Conservation (phyloP, 2,888 invertebrate genomes). For the Mythimna lalbum region DNA sequence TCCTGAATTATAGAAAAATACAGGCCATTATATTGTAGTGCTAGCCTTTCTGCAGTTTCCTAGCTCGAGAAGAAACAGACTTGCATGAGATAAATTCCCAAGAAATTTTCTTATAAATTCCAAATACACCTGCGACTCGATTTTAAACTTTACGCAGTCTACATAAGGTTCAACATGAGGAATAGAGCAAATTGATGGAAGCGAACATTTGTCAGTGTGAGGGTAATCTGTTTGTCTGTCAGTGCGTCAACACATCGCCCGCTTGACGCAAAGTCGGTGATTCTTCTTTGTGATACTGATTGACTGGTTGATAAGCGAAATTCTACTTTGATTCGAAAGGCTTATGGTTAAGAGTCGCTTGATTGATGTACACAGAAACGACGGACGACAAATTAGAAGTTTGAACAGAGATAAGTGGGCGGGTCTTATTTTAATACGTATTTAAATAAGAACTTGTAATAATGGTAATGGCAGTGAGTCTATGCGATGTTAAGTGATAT, state of each 20-base stretch:
- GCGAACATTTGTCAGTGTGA: constrained; percentile 81
- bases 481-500: constrained; percentile 37
- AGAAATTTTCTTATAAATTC: constrained; percentile 46
- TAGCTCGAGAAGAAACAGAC: constrained; percentile 55
- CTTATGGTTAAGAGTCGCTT: constrained; percentile 76
- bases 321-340: constrained; percentile 76
- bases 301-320: constrained; percentile 84
- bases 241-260: constrained; percentile 80
- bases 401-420: constrained; percentile 67
- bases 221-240: constrained; percentile 85
- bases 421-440: constrained; percentile 61
- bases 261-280: constrained; percentile 78
- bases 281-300: constrained; percentile 84
- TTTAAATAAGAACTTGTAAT: constrained; percentile 62
- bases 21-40: constrained; percentile 43
- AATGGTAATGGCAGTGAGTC: constrained; percentile 52
- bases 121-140: constrained; percentile 35
- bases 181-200: constrained; percentile 61
- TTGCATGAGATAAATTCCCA: constrained; percentile 53
- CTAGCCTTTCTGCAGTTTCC: constrained; percentile 49
- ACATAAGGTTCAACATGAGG: constrained; percentile 66
- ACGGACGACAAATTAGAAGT: constrained; percentile 71
- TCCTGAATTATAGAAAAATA: constrained; percentile 54
- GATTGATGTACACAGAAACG: constrained; percentile 75
- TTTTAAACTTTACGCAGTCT: constrained; percentile 58